Evolutionary conservation across 1,140 invertebrate species (phyloP).

Genomic region (Psix sp.): DNA sequence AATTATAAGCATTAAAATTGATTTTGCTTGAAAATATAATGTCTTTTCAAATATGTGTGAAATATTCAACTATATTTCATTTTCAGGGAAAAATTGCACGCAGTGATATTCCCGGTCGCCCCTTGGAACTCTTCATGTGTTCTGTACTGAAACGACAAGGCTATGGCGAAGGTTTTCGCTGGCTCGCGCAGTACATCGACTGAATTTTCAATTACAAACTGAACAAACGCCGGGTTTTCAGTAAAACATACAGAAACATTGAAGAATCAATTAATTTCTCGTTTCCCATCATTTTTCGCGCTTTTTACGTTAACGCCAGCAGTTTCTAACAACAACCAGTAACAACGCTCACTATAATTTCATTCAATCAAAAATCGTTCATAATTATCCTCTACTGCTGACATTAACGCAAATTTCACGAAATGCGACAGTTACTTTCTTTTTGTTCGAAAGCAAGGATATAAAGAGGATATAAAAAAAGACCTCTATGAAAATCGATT

Average conservation of each 20-base stretch:
- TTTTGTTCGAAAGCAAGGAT: no score
- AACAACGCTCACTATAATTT: no score
- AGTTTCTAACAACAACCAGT: no score
- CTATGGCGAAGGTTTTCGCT: constrained; percentile 99
- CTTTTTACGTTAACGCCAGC: no score
- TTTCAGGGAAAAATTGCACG: constrained; percentile 92
- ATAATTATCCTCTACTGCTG: no score
- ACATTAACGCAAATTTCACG: no score
- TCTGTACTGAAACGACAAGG: constrained; percentile 99
- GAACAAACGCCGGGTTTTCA: constrained; percentile 62
- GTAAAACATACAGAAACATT: constrained; percentile 55
- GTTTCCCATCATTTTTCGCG: no score
- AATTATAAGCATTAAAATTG: no score
- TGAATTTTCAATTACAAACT: constrained; percentile 77
- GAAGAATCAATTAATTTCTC: no score
- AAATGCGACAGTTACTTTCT: no score
- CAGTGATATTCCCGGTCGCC: constrained; percentile 93
- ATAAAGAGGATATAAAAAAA: not conserved
- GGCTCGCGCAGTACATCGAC: constrained; percentile 98
- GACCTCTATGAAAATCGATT: not conserved
- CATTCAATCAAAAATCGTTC: no score
- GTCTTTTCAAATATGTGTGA: not conserved
- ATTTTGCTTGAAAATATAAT: constrained; percentile 12
- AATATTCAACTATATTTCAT: constrained; percentile 30
- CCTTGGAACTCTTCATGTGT: constrained; percentile 99